Evolutionary conservation across 1,140 invertebrate species (phyloP), one percentile per base, ranked within the genome.

Genomic region (Drosophila pachea): DNA sequence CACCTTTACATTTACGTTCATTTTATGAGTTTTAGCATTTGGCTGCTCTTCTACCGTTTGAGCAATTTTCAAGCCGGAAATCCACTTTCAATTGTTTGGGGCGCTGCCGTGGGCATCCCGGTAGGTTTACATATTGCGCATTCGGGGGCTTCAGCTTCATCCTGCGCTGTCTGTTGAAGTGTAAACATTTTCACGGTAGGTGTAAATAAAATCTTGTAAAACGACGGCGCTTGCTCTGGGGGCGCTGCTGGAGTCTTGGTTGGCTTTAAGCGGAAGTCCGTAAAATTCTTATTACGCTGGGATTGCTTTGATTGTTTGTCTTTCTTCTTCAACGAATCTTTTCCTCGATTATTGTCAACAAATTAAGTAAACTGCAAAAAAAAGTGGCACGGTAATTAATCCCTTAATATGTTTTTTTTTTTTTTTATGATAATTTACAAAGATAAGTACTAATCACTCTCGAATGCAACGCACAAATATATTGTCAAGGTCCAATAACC

Each of bases 61-160:
- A 83, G 65, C 63, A 65, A 71, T 72, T 73, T 74, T 87, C 69
- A 63, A 83, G 73, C 71, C 77, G 83, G 83, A 74, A 83, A 79
- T 87, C 78, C 79, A 87, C 83, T 87, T 87, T 87, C 76, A 83
- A 87, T 87, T 87, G 83, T 87, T 87, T 78, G 83, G 68, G 68
- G 60, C 61, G 60, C 83, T 61, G 75, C 68, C 81, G 63, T 61
- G 56, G 67, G 76, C 76, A 45, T 76, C 60, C 66, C 52, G 22
- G 76, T 68, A 70, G 68, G 76, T 79, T 78, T 87, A 79, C 76
- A 83, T 87, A 83, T 87, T 87, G 83, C 78, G 83, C 76, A 86
- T 86, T 86, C 47, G 31, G 8, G 59, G 47, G 52, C 52, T 33
- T 52, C n/a, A 61, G 47, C 52, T 48, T 61, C 32, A 40, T 53